Evolutionary conservation across 2,888 invertebrate species (phyloP).

Genomic region (Taenaris catops): DNA sequence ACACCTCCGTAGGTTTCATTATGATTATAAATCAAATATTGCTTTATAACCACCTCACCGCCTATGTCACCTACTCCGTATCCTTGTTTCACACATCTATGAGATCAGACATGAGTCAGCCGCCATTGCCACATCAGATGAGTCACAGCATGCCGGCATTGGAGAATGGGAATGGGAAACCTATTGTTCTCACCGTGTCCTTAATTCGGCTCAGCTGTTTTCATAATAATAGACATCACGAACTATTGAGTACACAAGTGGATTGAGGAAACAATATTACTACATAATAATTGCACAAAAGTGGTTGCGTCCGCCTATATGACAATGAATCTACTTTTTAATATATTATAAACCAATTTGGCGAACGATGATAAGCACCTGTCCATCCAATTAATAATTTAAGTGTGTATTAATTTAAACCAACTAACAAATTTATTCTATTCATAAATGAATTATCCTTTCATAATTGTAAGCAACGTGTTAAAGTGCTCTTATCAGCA

Average conservation of each 20-base stretch:
- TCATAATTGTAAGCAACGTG: too few species aligned
- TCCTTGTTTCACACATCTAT: constrained; percentile 41
- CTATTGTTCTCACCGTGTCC: constrained; percentile 58
- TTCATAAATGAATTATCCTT: too few species aligned
- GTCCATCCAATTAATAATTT: too few species aligned
- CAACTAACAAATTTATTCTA: too few species aligned
- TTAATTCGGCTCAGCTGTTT: constrained; percentile 43
- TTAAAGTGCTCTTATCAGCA: too few species aligned
- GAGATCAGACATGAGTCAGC: constrained; percentile 62
- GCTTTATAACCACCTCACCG: constrained; percentile 8
- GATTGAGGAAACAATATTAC: constrained; percentile 7
- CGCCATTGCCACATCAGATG: constrained; percentile 68
- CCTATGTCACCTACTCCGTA: constrained; percentile 24
- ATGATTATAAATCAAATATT: constrained; percentile 14
- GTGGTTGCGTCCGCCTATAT: neutral
- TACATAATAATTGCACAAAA: neutral
- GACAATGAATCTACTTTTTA: neutral
- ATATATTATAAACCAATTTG: too few species aligned
- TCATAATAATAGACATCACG: constrained; percentile 27
- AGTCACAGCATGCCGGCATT: constrained; percentile 48
- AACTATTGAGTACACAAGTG: constrained; percentile 13
- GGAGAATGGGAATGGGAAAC: constrained; percentile 57
- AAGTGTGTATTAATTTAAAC: too few species aligned
- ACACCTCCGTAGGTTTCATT: constrained; percentile 5
- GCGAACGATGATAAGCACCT: too few species aligned